Conservation (phyloP, 2,113 vertebrate species). For the Salvelinus alpinus region DNA sequence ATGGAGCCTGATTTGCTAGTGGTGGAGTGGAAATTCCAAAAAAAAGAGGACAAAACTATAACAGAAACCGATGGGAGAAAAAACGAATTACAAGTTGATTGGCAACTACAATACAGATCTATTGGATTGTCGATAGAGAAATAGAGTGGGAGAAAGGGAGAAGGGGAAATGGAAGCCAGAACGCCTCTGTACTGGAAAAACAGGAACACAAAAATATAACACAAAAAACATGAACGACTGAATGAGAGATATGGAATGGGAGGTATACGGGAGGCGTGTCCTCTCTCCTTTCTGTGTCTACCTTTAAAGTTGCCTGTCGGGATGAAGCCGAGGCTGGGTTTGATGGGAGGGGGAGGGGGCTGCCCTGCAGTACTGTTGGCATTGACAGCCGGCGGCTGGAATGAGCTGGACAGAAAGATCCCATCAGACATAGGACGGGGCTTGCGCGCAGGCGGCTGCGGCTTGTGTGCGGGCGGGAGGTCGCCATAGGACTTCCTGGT, state of each 20-base stretch:
- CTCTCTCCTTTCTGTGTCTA: conserved; percentile 70
- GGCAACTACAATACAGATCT: conserved; percentile 30
- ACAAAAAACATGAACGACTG: conserved; percentile 40
- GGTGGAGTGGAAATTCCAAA: conserved; percentile 23
- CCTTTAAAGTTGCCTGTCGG: conserved; percentile 81
- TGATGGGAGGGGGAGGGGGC: conserved; percentile 81
- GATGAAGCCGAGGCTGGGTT: conserved; percentile 79
- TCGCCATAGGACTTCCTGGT: conserved; percentile 88
- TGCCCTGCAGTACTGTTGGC: conserved; percentile 91
- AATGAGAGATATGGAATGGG: conserved; percentile 38
- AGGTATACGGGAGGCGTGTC: conserved; percentile 29
- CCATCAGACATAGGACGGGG: conserved; percentile 90
- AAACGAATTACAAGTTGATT: conserved; percentile 24
- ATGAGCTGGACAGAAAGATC: conserved; percentile 92
- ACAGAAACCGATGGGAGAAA: conserved; percentile 14
- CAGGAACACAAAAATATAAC: conserved; percentile 29
- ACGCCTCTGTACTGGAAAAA: conserved; percentile 23
- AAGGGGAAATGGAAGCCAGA: conserved; percentile 40
- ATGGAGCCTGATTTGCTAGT: conserved; percentile 47
- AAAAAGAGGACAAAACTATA: conserved; percentile 8
- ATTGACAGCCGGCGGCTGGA: conserved; percentile 86
- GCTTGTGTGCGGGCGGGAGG: conserved; percentile 82
- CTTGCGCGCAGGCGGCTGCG: conserved; percentile 79
- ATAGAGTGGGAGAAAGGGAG: conserved; percentile 24
- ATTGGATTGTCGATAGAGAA: conserved; percentile 23